Base-by-base conservation (phyloP, 1,140 invertebrate species). In the Drosophila bocki region DNA sequence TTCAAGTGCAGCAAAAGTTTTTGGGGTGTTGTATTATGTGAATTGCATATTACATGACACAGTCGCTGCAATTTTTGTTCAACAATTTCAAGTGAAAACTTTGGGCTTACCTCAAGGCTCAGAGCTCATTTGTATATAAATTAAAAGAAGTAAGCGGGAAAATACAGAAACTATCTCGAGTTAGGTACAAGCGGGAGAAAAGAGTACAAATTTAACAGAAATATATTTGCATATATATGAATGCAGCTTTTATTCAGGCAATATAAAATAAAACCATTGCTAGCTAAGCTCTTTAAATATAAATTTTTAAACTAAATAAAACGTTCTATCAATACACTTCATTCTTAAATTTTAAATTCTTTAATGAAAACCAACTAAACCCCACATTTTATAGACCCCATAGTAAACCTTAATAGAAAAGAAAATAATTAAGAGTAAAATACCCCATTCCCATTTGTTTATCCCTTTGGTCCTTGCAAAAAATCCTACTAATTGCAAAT, bases 1-100 rank as follows among this genome's bases (percentile, higher is more conserved):
- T 88, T 87, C 83, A 87, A 87, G 83, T 87, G 84, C 83, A 88
- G 79, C 76, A 68, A 88, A 87, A 88, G 72, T 88, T 87, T 78
- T 50, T 63, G 68, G 76, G 80, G 80, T 62, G 70, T 63, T 75
- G 54, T 65, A 79, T 86, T 79, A 87, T 83, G 79, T 78, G 85
- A 80, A 84, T 75, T 83, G 84, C 83, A 87, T 83, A 87, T 83
- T 83, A 78, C 77, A 83, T 78, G 63, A 61, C 48, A 63, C 56
- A 76, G 70, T 80, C 61, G 48, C 67, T 74, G 37, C 37, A 75
- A 56, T 77, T 86, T 78, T 87, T 83, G 86, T 57, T 87, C 42
- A 85, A 63, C 75, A 82, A 74, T 83, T 86, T 78, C 68, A 63
- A 60, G 69, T 50, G 71, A 70, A 83, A 86, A 86, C 70, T 86